Evolutionary conservation across 1,140 invertebrate species (phyloP), one percentile per base, ranked within the genome.

Genomic region (Triops cancriformis): DNA sequence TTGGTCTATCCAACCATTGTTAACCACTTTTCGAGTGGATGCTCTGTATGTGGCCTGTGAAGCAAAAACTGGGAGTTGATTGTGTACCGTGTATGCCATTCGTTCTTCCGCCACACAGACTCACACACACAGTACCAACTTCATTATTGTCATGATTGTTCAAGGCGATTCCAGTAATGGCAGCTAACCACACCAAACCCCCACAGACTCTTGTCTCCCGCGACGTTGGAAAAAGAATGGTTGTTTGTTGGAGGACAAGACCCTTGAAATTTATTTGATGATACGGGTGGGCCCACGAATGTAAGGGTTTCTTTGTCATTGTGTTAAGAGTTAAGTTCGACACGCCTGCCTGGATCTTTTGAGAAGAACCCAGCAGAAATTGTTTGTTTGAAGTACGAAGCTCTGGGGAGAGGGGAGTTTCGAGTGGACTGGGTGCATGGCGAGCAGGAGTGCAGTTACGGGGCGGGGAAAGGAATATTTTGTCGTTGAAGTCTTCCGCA

Each of bases 241-340:
- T 23, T 64, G 51, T 64, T 37, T 64, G 18, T 64, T 64, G 18
- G 14, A 64, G 51, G 51, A 64, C 51, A 64, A 64, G n/a, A 64
- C 14, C 14, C 14, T 64, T 64, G 51, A 64, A 64, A 64, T n/a
- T 64, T 64, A 64, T 64, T 64, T 10, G 51, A 64, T 64, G 51
- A 64, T 64, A 64, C 51, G 51, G 51, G 51, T 64, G 51, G 51
- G 51, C 51, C 51, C 51, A 64, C 51, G 14, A 14, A 64, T 64
- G 51, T 64, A 64, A 64, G 51, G 51, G 51, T 64, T 64, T 64
- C 51, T 64, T 64, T 64, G 51, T 0, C 51, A 64, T 23, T 23
- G n/a, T 23, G 51, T 64, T 64, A 64, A 64, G 51, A 64, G 51
- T 64, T 64, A 64, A 64, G 51, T 64, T 64, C 51, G n/a, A 64